Evolutionary conservation across 2,797 vertebrate species (phyloP), one percentile per base, ranked within the genome.

Genomic region (Hydrocynus forskahlii): DNA sequence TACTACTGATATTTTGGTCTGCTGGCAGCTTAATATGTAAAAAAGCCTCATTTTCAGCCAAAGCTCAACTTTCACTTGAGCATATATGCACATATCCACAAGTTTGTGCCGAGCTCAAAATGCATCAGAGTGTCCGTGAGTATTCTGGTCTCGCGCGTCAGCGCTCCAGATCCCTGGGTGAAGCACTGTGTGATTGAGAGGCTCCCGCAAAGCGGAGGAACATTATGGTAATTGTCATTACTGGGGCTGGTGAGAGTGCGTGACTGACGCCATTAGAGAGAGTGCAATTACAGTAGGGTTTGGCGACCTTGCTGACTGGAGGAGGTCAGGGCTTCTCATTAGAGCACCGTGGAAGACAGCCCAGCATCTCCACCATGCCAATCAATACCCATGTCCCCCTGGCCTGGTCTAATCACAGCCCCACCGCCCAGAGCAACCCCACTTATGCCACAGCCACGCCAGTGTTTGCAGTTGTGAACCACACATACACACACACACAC

Each of bases 171-270:
- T 92, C 89, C 86, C 86, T 87, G 83, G 84, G 82, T 66, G 87
- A 90, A 91, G 87, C 88, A 67, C 72, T 83, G 87, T 55, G 74
- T 92, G 93, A 93, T 92, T 91, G 91, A 90, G 88, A 87, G 89
- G 90, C 89, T 91, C 89, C 89, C 76, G 75, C 80, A 75, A 92
- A 92, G 92, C 86, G 87, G 75, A 64, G 89, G 88, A 92, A 93
- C 94, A 94, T 95, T 93, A 94, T 93, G 91, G 93, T 94, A 95
- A 95, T 95, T 94, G 94, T 94, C 93, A 94, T 95, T 94, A 94
- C 91, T 87, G 86, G 88, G 92, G 91, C 92, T 92, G 89, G 89
- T 91, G 92, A 91, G 92, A 90, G 92, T 93, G 92, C 89, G 93
- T 94, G 94, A 94, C 93, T 92, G 93, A 93, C 92, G 93, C 92